These are phyloP conservation scores for Phataginus tricuspis DNA, from an alignment of 2,797 vertebrate genomes.

Conservation along the genomic window DNA sequence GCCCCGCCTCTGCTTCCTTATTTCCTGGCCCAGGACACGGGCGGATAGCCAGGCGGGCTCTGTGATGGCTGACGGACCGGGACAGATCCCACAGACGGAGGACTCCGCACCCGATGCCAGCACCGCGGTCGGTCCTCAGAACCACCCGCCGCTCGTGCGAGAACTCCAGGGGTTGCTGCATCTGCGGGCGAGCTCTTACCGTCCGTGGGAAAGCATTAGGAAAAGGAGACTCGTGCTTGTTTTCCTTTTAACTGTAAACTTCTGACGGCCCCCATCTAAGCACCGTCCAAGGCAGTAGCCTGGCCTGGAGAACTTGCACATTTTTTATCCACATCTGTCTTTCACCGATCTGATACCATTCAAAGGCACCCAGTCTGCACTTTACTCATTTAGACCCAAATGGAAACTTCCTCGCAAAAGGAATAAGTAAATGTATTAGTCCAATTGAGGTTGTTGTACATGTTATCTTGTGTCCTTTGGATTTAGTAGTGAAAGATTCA, in stretches of 20 bases:
- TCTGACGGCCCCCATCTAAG: background rate
- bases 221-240: background rate
- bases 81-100: fast-evolving
- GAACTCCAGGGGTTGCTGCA: background rate
- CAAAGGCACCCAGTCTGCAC: background rate
- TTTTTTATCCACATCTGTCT: background rate
- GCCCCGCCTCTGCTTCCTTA: background rate
- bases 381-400: background rate
- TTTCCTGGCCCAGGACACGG: background rate
- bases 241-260: background rate
- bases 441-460: background rate
- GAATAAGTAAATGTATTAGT: background rate
- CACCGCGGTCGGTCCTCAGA: background rate
- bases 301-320: background rate
- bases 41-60: background rate
- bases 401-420: background rate
- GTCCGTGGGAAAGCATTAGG: background rate
- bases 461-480: background rate
- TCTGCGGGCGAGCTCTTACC: background rate
- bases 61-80: background rate
- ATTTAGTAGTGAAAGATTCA: background rate
- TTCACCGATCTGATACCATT: background rate
- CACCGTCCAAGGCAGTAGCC: background rate
- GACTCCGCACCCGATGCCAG: background rate
- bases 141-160: fast-evolving